Conservation (phyloP, 2,888 invertebrate species). For the Stomorhina lunata region DNA sequence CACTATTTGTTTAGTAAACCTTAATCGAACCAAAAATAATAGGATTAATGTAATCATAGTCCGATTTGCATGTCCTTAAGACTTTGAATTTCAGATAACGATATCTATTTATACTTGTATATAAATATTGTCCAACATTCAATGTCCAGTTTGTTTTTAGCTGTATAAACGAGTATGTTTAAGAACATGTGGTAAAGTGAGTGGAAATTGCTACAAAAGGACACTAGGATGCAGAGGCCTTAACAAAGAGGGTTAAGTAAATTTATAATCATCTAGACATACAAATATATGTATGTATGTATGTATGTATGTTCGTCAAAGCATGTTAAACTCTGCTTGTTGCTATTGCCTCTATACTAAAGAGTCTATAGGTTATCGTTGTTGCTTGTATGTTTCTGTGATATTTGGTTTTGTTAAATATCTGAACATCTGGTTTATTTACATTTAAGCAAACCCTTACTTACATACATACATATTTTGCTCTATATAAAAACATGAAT, state of each 20-base stretch:
- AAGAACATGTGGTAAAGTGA: background rate
- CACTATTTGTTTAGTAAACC: background rate
- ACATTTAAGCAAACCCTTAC: constrained; percentile 51
- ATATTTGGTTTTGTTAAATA: constrained; percentile 46
- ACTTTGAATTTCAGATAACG: no score
- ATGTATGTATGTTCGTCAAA: background rate
- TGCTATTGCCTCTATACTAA: no score
- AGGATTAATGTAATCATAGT: no score
- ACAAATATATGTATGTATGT: background rate
- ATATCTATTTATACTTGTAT: background rate
- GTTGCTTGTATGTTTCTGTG: constrained; percentile 10
- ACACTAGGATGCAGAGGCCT: background rate
- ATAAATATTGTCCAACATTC: background rate
- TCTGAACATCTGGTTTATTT: constrained; percentile 43
- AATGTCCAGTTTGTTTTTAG: background rate
- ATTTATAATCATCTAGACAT: constrained; percentile 51
- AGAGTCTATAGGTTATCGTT: no score
- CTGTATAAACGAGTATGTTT: background rate
- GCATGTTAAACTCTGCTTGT: background rate
- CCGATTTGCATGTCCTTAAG: no score
- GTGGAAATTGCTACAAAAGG: background rate
- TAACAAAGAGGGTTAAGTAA: constrained; percentile 13
- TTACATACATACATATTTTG: constrained; percentile 22
- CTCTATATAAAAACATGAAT: background rate
- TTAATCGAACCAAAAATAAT: no score